Base-by-base conservation (phyloP, 2,797 vertebrate genomes). In the Phrynocephalus guinanensis region DNA sequence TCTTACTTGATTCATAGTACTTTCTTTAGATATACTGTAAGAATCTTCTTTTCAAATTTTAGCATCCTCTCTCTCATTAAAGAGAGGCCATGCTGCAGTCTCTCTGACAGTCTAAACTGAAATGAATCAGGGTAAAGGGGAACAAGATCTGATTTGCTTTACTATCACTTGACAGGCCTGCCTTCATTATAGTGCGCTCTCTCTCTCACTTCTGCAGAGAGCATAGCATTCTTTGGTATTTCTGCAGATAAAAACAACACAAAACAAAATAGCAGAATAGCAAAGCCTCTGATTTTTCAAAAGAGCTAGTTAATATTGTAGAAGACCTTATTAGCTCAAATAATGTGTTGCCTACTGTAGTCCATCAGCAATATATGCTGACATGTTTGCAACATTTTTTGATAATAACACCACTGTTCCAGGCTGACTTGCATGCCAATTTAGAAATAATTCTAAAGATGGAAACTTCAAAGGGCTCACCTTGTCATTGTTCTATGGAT, bases 201-300 rank as follows among this genome's bases (percentile, higher is more conserved):
- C 30, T 66, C 70, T 24, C 16, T 48, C 63, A 16, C 44, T n/a
- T 26, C 56, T 18, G 24, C 5, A 26, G 20, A 66, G n/a, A 80
- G 30, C 24, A n/a, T n/a, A 15, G 66, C 63, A 71, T n/a, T n/a
- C 83, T 76, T 15, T 48, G 2, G 11, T 82, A 78, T 63, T 81
- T n/a, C 52, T 86, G 10, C 77, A 79, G 88, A 26, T 24, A 79
- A 44, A 44, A 79, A 6, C 86, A 77, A 89, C 89, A 9, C n/a
- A 87, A 0, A 79, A 56, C 52, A 56, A 13, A 56, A 56, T 2
- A 56, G 52, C 52, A 56, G 52, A 56, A 56, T 13, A 56, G 52
- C 52, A 56, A 56, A 13, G 52, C 52, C 52, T 13, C 52, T 10
- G 52, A 56, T 8, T 10, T 9, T 56, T 56, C 52, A 56, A 56